phyloP scores from a whole-genome alignment of 2,797 vertebrate species.

The Phataginus tricuspis region DNA sequence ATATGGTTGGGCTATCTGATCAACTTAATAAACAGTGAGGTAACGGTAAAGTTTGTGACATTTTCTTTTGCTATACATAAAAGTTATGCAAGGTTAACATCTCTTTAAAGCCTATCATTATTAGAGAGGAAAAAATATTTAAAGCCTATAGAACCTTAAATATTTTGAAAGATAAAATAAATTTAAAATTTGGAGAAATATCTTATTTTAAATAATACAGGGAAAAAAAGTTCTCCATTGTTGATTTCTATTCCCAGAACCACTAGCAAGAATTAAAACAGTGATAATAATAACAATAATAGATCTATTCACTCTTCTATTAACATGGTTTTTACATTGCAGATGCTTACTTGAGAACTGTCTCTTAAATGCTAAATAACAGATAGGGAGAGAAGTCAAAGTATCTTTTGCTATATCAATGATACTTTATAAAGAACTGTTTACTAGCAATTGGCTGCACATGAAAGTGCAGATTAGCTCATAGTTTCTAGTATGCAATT shows the following conservation, averaged over 20 bases:
- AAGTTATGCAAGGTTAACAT: constrained; percentile 39
- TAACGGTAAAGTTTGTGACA: constrained; percentile 27
- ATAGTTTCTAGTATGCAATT: background rate
- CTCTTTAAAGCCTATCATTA: background rate
- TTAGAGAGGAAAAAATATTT: background rate
- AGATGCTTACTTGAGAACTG: background rate
- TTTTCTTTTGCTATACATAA: constrained; percentile 3
- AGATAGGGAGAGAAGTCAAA: background rate
- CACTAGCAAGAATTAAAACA: background rate
- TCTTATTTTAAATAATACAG: background rate
- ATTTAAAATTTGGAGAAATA: background rate
- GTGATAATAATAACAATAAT: background rate
- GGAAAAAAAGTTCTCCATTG: background rate
- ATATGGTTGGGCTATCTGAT: constrained; percentile 61
- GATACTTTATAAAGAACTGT: background rate
- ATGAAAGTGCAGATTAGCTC: background rate
- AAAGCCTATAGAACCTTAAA: background rate
- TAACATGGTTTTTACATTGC: background rate
- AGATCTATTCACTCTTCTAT: background rate
- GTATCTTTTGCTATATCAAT: background rate
- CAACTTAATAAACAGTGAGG: constrained; percentile 60
- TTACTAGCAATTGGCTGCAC: background rate
- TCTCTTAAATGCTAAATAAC: background rate
- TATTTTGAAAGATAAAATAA: background rate
- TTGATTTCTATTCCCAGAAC: background rate